Evolutionary conservation across 2,113 vertebrate species (phyloP).

Genomic region (Ammodytes marinus): DNA sequence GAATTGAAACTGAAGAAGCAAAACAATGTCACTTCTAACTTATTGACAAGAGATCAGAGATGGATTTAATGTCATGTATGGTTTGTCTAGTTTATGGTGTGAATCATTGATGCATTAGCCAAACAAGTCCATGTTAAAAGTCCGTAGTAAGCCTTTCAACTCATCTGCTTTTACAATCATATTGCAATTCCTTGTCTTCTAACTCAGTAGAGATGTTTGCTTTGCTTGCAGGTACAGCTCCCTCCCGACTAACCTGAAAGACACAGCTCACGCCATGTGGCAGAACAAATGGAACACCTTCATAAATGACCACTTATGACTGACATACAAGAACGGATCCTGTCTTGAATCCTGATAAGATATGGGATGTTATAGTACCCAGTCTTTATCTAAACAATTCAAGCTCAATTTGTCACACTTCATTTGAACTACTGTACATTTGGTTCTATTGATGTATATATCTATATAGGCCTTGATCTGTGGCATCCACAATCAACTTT

Average conservation of each 20-base stretch:
- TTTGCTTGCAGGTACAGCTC: slow-evolving; percentile 80
- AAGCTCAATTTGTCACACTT: not conserved
- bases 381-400: not conserved
- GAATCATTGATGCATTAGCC: not conserved
- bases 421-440: not conserved
- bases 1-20: too few species aligned
- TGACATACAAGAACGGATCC: not conserved
- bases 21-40: too few species aligned
- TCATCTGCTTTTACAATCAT: not conserved
- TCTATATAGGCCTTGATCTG: too few species aligned
- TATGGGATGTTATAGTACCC: not conserved
- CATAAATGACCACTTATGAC: slow-evolving; percentile 58
- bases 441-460: not conserved
- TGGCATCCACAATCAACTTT: not conserved
- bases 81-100: not conserved
- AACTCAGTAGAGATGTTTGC: not conserved
- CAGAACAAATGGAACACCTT: slow-evolving; percentile 81
- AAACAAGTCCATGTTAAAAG: not conserved
- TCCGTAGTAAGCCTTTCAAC: not conserved
- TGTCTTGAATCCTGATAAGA: slow-evolving; percentile 36
- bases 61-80: too few species aligned
- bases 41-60: too few species aligned
- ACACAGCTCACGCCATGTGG: slow-evolving; percentile 63
- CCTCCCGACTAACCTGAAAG: slow-evolving; percentile 71
- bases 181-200: not conserved